Evolutionary conservation across 2,888 invertebrate species (phyloP).

Genomic region (Elaeidobius kamerunicus): DNA sequence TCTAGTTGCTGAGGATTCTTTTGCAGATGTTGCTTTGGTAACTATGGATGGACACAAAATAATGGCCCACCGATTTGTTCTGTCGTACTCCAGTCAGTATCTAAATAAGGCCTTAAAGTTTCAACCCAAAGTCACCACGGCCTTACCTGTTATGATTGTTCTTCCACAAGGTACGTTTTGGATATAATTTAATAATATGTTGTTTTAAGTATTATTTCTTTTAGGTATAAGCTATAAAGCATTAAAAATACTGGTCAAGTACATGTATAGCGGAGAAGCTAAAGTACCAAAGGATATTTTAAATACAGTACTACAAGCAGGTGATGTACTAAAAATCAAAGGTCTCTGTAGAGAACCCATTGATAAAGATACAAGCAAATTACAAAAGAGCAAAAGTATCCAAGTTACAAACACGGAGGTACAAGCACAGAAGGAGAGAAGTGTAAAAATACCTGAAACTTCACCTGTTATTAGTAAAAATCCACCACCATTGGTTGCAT

Average conservation of each 20-base stretch:
- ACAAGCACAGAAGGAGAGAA: slow-evolving; percentile 6
- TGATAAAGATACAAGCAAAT: slow-evolving; percentile 16
- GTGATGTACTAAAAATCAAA: slow-evolving; percentile 76
- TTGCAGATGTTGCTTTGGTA: slow-evolving; percentile 77
- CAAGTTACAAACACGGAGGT: slow-evolving; percentile 11
- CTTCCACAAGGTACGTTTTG: slow-evolving; percentile 62
- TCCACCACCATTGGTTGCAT: slow-evolving; percentile 21
- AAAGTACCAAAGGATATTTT: slow-evolving; percentile 83
- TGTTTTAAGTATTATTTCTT: no score
- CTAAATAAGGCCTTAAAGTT: slow-evolving; percentile 55
- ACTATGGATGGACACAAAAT: slow-evolving; percentile 78
- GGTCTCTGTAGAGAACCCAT: slow-evolving; percentile 64
- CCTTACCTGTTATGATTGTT: slow-evolving; percentile 61
- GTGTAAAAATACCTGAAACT: slow-evolving; percentile 11
- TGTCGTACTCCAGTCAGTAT: slow-evolving; percentile 76
- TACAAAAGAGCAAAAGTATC: slow-evolving; percentile 4
- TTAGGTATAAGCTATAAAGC: slow-evolving; percentile 70
- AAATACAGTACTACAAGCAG: slow-evolving; percentile 76
- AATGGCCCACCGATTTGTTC: slow-evolving; percentile 79
- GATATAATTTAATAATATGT: no score
- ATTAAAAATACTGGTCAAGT: slow-evolving; percentile 76
- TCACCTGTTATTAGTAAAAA: slow-evolving; percentile 12
- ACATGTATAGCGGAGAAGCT: slow-evolving; percentile 80
- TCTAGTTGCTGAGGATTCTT: slow-evolving; percentile 67
- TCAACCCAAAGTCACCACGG: slow-evolving; percentile 44